Evolutionary conservation across 2,888 invertebrate genomes (phyloP).

Genomic region (Hemistola chrysoprasaria): DNA sequence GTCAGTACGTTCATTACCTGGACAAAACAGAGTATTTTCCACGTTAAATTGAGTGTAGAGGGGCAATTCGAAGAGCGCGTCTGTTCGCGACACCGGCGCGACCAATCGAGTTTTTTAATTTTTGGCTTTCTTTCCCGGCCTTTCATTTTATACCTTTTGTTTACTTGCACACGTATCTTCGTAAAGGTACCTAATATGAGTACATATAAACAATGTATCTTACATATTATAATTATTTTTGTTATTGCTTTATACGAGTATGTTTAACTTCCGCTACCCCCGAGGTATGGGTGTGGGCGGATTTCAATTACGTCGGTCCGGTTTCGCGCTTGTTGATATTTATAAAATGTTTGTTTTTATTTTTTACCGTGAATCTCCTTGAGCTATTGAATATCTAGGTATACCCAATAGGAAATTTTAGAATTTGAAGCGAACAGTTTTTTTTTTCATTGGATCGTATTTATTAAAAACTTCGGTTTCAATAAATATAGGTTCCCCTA

Average conservation of each 20-base stretch:
- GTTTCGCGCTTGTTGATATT: conserved; percentile 35
- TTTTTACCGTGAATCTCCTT: conserved; percentile 17
- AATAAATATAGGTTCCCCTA: too few relatives aligned
- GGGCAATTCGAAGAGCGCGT: conserved; percentile 68
- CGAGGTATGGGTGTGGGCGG: conserved; percentile 33
- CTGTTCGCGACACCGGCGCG: conserved; percentile 69
- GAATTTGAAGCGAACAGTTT: too few relatives aligned
- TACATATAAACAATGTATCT: too few relatives aligned
- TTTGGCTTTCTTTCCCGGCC: conserved; percentile 57
- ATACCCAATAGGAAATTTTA: conserved; percentile 8
- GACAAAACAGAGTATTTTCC: conserved; percentile 76
- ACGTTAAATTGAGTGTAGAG: conserved; percentile 76
- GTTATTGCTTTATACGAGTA: too few relatives aligned
- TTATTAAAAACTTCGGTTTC: too few relatives aligned
- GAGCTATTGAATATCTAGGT: conserved; percentile 12
- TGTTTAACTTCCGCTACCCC: conserved; percentile 39
- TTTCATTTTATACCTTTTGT: too few relatives aligned
- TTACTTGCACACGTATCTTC: too few relatives aligned
- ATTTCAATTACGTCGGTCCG: conserved; percentile 49
- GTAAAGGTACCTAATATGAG: too few relatives aligned
- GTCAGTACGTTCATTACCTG: conserved; percentile 62
- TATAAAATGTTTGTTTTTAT: conserved; percentile 33
- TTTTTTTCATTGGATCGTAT: too few relatives aligned
- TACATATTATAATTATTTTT: too few relatives aligned
- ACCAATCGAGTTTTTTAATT: conserved; percentile 68